Evolutionary conservation across 2,888 invertebrate genomes (phyloP), one percentile per base, ranked within the genome.

Genomic region (Dryomyza anilis): DNA sequence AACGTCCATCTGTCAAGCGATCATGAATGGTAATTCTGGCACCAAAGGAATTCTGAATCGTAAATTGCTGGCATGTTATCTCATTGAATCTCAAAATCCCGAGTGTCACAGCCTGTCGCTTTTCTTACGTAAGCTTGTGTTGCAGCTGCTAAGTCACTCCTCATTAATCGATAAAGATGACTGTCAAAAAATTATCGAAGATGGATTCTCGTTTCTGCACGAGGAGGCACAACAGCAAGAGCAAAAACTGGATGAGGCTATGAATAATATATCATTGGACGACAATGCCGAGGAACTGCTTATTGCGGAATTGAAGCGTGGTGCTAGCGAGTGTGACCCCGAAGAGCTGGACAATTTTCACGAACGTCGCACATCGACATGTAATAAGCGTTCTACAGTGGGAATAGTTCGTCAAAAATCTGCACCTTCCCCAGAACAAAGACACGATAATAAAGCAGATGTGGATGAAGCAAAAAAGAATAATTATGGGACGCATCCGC

Each of bases 1-100:
- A 81, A 96, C 96, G 5, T 94, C 96, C 25, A 86, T 96, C 50
- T 91, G 94, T 78, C 89, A 91, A 64, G 94, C 95, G 78, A 84
- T 84, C 33, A 77, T 84, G 76, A 81, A 82, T 70, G 84, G 84
- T 10, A 82, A 81, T 63, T 82, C 83, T 0, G 84, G 83, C 58
- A 84, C 84, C 7, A 80, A 81, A 67, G 84, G 84, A 14, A 80
- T 84, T 19, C 73, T 84, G 4, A 92, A 92, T 78, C 86, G 93
- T 59, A 86, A 94, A 58, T 84, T 97, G 23, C 83, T 97, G 58
- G 95, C 95, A 0, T 89, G 94, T 77, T 96, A 97, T 79, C 94
- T 96, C 78, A 86, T 95, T 59, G 93, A 94, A 86, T 91, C 92
- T 1, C 90, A 94, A 76, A 92, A 93, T 75, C 92, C 93, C 56